phyloP scores from a whole-genome alignment of 1,140 invertebrate species.

The Drosophila bocki region DNA sequence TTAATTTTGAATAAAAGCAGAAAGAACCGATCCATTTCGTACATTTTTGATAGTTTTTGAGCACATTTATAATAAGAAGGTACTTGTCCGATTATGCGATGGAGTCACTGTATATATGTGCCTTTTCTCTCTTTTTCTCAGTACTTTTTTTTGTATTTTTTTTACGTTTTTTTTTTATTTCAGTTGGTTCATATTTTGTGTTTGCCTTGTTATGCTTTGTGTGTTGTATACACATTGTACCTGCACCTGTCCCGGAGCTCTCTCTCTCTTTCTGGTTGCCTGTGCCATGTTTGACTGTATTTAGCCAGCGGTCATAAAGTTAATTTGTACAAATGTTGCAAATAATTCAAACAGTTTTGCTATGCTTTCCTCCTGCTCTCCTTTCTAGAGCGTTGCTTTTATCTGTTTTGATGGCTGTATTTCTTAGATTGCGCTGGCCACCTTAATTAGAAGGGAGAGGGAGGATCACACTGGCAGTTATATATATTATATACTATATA shows the following conservation, averaged over 20 bases:
- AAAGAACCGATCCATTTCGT: too few relatives aligned
- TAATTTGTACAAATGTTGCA: slow-evolving; percentile 83
- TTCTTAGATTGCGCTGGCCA: slow-evolving; percentile 28
- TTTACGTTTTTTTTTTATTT: slow-evolving; percentile 17
- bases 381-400: slow-evolving; percentile 3
- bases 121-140: slow-evolving; percentile 10
- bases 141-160: slow-evolving; percentile 18
- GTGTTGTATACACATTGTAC: slow-evolving; percentile 81
- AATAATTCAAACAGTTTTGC: slow-evolving; percentile 75
- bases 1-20: too few relatives aligned
- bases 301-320: slow-evolving; percentile 82
- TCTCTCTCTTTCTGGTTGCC: slow-evolving; percentile 8
- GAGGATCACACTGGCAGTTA: neutral
- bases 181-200: slow-evolving; percentile 56
- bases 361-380: slow-evolving; percentile 1
- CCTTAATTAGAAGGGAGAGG: slow-evolving; percentile 2
- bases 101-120: slow-evolving; percentile 10
- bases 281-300: slow-evolving; percentile 77
- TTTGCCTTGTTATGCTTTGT: slow-evolving; percentile 82
- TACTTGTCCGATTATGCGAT: too few relatives aligned
- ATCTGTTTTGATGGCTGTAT: slow-evolving; percentile 44
- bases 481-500: neutral
- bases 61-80: too few relatives aligned
- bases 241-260: slow-evolving; percentile 26
- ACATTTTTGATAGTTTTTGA: too few relatives aligned